phyloP scores from a whole-genome alignment of 2,888 invertebrate species.

The Periphyllus acericola region DNA sequence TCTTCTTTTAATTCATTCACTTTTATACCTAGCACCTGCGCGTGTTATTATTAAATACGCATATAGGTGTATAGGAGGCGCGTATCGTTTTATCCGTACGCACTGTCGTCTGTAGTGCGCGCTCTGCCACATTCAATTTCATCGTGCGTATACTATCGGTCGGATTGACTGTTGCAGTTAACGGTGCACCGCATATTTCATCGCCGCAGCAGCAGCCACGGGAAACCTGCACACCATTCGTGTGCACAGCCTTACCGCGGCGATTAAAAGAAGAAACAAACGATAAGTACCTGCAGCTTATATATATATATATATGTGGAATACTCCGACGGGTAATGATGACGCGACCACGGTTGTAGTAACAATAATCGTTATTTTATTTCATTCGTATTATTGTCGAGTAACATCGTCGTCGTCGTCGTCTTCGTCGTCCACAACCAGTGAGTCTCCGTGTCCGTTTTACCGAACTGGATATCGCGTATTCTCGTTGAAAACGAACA shows the following conservation, averaged over 20 bases:
- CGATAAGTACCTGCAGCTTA: too few relatives aligned
- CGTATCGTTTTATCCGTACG: background rate
- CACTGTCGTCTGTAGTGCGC: background rate
- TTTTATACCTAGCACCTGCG: background rate
- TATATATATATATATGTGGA: too few relatives aligned
- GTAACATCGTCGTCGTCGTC: background rate
- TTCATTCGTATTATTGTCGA: too few relatives aligned
- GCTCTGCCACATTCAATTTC: conserved; percentile 8
- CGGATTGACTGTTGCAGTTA: background rate
- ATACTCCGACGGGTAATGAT: too few relatives aligned
- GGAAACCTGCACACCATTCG: background rate
- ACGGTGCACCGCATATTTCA: conserved; percentile 28
- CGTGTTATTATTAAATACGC: too few relatives aligned
- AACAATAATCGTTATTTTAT: background rate
- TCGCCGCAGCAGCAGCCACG: too few relatives aligned
- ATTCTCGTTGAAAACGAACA: background rate
- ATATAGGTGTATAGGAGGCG: background rate
- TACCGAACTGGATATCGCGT: background rate
- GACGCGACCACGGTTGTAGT: background rate
- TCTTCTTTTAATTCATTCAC: too few relatives aligned
- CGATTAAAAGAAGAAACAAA: background rate
- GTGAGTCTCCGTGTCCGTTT: background rate
- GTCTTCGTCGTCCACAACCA: background rate
- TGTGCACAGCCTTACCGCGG: background rate
- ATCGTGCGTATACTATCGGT: background rate